These are phyloP conservation scores for Oplegnathus fasciatus DNA, from an alignment of 2,113 vertebrate genomes.

Conservation along the genomic window DNA sequence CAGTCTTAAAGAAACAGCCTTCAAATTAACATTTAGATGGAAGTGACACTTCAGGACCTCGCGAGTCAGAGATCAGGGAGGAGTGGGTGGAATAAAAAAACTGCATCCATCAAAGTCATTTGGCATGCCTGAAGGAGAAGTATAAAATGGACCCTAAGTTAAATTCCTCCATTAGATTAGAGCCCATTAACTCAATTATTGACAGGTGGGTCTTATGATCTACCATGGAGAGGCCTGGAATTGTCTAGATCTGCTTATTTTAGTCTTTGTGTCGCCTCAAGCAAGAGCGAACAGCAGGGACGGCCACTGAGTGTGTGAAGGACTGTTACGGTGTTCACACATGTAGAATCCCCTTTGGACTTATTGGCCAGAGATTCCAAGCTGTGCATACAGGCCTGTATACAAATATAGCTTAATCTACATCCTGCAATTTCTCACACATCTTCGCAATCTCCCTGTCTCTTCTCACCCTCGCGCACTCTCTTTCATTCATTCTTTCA, in stretches of 20 bases:
- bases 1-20: conserved; percentile 67
- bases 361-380: conserved; percentile 46
- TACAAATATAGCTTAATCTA: conserved; percentile 45
- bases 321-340: conserved; percentile 62
- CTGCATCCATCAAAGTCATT: conserved; percentile 71
- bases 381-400: conserved; percentile 41
- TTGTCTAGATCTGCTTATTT: conserved; percentile 77
- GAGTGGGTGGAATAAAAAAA: conserved; percentile 58
- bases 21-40: conserved; percentile 84
- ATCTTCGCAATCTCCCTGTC: conserved; percentile 20
- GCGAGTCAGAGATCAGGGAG: conserved; percentile 57
- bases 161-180: conserved; percentile 58
- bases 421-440: conserved; percentile 22
- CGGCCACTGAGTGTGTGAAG: conserved; percentile 55
- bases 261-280: conserved; percentile 70
- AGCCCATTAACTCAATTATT: conserved; percentile 81
- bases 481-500: conserved; percentile 17
- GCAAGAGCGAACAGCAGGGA: conserved; percentile 73
- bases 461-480: conserved; percentile 16
- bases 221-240: conserved; percentile 38
- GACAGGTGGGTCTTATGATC: conserved; percentile 71
- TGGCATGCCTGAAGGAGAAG: conserved; percentile 52
- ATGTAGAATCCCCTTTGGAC: conserved; percentile 67
- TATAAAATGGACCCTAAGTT: conserved; percentile 42
- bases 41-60: conserved; percentile 71